phyloP scores from a whole-genome alignment of 30 jellyfish, hydroid and myxozoan genomes.

The Aurelia coerulea region DNA sequence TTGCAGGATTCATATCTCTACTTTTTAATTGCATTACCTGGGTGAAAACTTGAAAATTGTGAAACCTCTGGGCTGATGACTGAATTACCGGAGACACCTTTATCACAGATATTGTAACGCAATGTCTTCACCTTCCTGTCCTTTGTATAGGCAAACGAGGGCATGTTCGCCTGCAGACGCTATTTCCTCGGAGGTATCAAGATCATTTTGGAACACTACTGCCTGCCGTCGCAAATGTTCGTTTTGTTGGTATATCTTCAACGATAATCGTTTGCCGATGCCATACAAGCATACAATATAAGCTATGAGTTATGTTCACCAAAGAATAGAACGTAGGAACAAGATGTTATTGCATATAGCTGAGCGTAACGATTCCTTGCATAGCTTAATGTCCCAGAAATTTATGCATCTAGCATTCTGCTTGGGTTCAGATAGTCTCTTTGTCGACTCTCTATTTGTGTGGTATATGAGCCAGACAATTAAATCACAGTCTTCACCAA shows the following conservation, averaged over 20 bases:
- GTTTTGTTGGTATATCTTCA: too few relatives aligned
- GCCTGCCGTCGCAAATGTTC: too few relatives aligned
- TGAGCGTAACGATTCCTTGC: too few relatives aligned
- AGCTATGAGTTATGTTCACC: too few relatives aligned
- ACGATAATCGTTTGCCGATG: too few relatives aligned
- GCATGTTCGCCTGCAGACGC: constrained; percentile 49
- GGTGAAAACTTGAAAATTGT: constrained; percentile 43
- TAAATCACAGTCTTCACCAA: constrained; percentile 73
- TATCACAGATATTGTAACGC: constrained; percentile 71
- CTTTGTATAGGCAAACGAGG: constrained; percentile 46
- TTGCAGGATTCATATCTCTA: constrained; percentile 51
- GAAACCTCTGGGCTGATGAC: constrained; percentile 60
- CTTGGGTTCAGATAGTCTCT: constrained; percentile 67
- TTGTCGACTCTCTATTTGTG: too few relatives aligned
- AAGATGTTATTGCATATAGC: too few relatives aligned
- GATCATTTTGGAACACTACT: constrained; percentile 38
- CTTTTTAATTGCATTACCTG: constrained; percentile 65
- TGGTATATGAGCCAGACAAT: constrained; percentile 48
- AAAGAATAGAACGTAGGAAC: too few relatives aligned
- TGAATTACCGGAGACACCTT: constrained; percentile 33
- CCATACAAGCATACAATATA: too few relatives aligned
- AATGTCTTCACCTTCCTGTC: constrained; percentile 34
- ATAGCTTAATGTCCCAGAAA: constrained; percentile 54
- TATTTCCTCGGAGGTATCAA: constrained; percentile 40
- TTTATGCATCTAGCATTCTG: constrained; percentile 25